These are phyloP conservation scores for Drosophila atripex DNA, from an alignment of 2,888 invertebrate species.

Conservation along the genomic window DNA sequence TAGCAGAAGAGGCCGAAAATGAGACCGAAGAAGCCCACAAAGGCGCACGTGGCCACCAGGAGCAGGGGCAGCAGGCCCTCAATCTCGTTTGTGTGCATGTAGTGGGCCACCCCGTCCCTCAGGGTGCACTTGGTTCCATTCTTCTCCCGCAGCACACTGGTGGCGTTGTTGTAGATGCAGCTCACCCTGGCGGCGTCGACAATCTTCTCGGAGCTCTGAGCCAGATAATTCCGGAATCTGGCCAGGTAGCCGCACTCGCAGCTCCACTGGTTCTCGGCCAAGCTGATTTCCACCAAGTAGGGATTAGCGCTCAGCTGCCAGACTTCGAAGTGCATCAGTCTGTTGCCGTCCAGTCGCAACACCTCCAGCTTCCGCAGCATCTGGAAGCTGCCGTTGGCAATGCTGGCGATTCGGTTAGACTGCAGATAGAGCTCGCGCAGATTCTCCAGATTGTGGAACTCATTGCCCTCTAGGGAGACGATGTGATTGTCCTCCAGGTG, in stretches of 20 bases:
- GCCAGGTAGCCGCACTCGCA: conserved; percentile 94
- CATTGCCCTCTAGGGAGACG: conserved; percentile 91
- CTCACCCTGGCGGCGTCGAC: conserved; percentile 90
- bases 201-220: conserved; percentile 91
- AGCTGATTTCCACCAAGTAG: conserved; percentile 93
- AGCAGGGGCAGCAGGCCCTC: conserved; percentile 92
- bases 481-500: conserved; percentile 95
- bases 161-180: conserved; percentile 90
- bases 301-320: conserved; percentile 94
- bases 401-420: conserved; percentile 91
- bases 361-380: conserved; percentile 92
- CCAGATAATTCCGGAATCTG: conserved; percentile 91
- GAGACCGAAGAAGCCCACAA: conserved; percentile 90
- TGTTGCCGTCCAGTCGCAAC: conserved; percentile 93
- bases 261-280: conserved; percentile 94
- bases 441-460: conserved; percentile 91
- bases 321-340: conserved; percentile 91
- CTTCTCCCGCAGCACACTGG: conserved; percentile 90
- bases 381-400: conserved; percentile 93
- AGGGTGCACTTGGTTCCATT: conserved; percentile 91
- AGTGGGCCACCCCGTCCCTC: conserved; percentile 89
- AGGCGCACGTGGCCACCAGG: conserved; percentile 90
- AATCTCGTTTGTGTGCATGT: conserved; percentile 87
- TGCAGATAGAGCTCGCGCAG: conserved; percentile 94
- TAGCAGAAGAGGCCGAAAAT: conserved; percentile 92